Evolutionary conservation across 1,140 invertebrate genomes (phyloP), one percentile per base, ranked within the genome.

Genomic region (Camponotus floridanus): DNA sequence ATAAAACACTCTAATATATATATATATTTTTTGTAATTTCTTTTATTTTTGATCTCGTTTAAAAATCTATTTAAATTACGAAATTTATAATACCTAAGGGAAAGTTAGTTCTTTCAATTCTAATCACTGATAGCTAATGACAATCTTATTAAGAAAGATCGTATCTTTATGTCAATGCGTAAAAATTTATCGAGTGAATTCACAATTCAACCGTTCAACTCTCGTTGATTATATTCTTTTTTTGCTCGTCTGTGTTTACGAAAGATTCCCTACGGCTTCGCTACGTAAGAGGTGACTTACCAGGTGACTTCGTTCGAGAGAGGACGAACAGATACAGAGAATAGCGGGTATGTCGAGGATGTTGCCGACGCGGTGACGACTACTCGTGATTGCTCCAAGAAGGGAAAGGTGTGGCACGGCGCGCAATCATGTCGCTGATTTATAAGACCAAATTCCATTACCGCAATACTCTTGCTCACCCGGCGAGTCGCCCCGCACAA

Each of bases 341-440:
- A 26, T 9, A 31, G 67, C 73, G 86, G 26, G 59, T 31, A 51
- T 33, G n/a, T 21, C 79, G 45, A 88, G 89, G 88, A 90, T 90
- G 89, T 90, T 90, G 86, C 88, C 89, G 89, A 90, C 90, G 88
- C 88, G 89, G 86, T 90, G 88, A 90, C 89, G 89, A 90, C 48
- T 51, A 51, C 88, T 90, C 88, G 88, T 90, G 88, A 90, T 90
- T 90, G 89, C 88, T 86, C 88, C 88, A 94, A 95, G 95, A 95
- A 95, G 94, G 94, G 94, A 95, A 95, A 95, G 95, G 95, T 95
- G 95, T 95, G 95, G 94, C 94, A 88, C 87, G 85, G 91, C 87
- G 91, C 86, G 86, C 91, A 94, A 93, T 95, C 94, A 93, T 95
- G 94, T 94, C 90, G 92, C 94, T 95, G 94, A 95, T 95, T 95